Conservation (phyloP, 2,888 invertebrate species). For the Andrena bucephala region DNA sequence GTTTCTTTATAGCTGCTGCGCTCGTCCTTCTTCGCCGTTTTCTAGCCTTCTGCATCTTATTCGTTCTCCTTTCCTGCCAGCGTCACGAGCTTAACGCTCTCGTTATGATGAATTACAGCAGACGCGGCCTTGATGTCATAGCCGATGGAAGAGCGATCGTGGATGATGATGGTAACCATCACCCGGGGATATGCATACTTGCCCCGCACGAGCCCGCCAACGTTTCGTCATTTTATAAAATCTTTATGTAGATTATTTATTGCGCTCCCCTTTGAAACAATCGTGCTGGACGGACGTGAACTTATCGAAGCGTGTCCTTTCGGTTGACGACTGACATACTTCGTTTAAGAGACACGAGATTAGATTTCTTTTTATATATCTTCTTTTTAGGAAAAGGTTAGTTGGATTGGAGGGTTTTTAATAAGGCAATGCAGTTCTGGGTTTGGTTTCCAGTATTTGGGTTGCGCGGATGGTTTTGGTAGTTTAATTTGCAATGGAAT, state of each 20-base stretch:
- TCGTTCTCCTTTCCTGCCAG: conserved; percentile 5
- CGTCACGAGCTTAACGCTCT: conserved; percentile 52
- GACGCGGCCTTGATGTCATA: conserved; percentile 70
- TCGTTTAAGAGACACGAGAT: too few relatives aligned
- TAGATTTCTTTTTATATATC: too few relatives aligned
- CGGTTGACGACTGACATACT: not conserved
- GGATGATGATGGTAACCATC: conserved; percentile 52
- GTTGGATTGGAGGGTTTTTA: too few relatives aligned
- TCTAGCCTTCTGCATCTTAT: conserved; percentile 7
- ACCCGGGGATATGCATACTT: conserved; percentile 34
- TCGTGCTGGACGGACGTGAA: conserved; percentile 10
- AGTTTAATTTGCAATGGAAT: too few relatives aligned
- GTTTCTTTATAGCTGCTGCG: too few relatives aligned
- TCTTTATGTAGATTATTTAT: conserved; percentile 31
- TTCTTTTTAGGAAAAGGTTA: too few relatives aligned
- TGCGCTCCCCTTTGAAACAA: conserved; percentile 17
- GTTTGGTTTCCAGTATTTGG: too few relatives aligned
- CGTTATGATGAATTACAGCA: conserved; percentile 56
- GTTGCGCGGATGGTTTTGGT: too few relatives aligned
- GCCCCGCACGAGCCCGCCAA: conserved; percentile 12
- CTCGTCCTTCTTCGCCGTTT: conserved; percentile 17
- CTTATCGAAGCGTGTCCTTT: conserved; percentile 34
- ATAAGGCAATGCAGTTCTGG: too few relatives aligned
- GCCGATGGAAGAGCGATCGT: conserved; percentile 60
- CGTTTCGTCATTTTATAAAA: conserved; percentile 45